Conservation (phyloP, 2,797 vertebrate genomes). For the Sternotherus odoratus region DNA sequence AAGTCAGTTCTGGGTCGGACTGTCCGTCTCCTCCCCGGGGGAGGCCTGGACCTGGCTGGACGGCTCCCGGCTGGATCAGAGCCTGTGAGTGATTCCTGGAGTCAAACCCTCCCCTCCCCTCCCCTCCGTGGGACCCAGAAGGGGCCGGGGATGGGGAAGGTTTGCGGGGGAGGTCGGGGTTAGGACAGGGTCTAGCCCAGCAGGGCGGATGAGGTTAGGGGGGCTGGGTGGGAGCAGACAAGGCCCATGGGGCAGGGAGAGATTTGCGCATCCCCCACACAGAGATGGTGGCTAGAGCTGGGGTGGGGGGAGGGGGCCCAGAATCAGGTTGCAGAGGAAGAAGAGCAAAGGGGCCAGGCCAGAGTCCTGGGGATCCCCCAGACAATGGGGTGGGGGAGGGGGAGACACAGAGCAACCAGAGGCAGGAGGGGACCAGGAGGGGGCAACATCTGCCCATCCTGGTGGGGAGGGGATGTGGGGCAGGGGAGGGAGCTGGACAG, state of each 20-base stretch:
- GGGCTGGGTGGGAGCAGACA: no score
- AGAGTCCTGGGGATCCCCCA: background rate
- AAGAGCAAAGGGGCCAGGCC: background rate
- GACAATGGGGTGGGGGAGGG: background rate
- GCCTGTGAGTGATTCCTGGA: background rate
- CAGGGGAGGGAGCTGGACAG: background rate
- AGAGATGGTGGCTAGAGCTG: background rate
- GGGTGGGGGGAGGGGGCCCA: no score
- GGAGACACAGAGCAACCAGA: background rate
- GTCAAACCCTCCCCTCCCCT: background rate
- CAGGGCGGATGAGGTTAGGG: no score
- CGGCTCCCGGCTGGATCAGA: background rate
- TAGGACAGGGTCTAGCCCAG: no score
- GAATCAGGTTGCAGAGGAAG: accelerated
- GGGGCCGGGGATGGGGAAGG: background rate
- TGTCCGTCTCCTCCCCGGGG: background rate
- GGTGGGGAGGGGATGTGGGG: no score
- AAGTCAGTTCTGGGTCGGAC: background rate
- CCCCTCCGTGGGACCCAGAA: background rate
- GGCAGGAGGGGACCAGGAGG: background rate
- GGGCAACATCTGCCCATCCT: background rate
- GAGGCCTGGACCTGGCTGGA: background rate
- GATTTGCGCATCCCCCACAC: no score
- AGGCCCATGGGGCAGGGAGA: no score
- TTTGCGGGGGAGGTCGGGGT: no score